phyloP scores from a whole-genome alignment of 2,797 vertebrate species.

The Gallinago nigripennis region DNA sequence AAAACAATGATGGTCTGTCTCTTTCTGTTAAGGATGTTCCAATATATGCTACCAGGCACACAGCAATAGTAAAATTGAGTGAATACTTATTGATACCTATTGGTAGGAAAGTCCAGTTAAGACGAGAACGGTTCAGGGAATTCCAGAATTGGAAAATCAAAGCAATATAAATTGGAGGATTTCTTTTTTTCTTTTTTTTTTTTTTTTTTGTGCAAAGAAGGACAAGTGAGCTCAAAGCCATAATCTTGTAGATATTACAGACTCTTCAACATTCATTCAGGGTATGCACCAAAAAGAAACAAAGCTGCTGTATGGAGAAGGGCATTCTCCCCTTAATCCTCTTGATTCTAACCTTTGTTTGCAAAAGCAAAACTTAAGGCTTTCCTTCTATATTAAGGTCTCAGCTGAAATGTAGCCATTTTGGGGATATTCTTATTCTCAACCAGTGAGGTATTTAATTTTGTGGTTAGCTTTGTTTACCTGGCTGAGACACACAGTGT shows the following conservation, averaged over 20 bases:
- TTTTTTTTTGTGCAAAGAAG: background rate
- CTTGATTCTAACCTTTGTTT: background rate
- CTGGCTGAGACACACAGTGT: background rate
- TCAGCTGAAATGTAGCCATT: background rate
- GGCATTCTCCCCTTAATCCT: background rate
- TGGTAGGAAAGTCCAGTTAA: background rate
- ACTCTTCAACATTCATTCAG: background rate
- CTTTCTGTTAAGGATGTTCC: background rate
- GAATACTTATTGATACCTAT: background rate
- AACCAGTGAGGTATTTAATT: background rate
- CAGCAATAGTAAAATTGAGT: background rate
- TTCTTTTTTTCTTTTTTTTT: background rate
- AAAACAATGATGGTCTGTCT: background rate
- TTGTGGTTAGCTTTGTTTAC: background rate
- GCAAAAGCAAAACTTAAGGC: background rate
- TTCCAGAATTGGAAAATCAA: background rate
- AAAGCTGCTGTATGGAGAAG: background rate
- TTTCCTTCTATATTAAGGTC: background rate
- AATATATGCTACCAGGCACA: background rate
- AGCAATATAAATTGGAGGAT: background rate
- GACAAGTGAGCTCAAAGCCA: background rate
- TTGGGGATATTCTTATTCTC: background rate
- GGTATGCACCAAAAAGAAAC: background rate
- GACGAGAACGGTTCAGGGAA: background rate
- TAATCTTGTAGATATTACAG: background rate